Conservation (phyloP, 2,888 invertebrate species). For the Agrotis segetum region DNA sequence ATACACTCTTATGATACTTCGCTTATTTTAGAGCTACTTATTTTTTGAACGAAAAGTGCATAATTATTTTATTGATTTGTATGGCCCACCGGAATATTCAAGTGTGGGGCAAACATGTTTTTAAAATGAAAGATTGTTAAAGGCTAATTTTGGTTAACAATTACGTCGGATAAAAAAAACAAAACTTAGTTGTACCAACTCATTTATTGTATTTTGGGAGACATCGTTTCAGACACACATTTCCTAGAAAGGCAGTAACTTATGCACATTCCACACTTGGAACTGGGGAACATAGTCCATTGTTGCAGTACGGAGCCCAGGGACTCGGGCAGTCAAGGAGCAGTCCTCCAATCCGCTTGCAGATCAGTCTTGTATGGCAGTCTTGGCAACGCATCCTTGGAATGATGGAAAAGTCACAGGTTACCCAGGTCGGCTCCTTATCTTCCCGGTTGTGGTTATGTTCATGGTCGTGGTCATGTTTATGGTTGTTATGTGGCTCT, state of each 20-base stretch:
- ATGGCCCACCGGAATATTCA: no score
- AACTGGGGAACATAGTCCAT: conserved; percentile 38
- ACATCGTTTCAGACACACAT: background rate
- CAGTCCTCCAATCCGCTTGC: conserved; percentile 47
- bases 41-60: background rate
- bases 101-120: no score
- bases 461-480: background rate
- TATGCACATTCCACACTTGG: conserved; percentile 40
- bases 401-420: conserved; percentile 23
- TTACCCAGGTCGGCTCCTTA: conserved; percentile 13
- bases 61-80: background rate
- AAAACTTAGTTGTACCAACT: background rate
- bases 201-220: conserved; percentile 17
- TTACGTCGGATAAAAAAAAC: background rate
- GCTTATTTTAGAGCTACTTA: background rate
- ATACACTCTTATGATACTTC: background rate
- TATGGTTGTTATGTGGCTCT: background rate
- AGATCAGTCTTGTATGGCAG: conserved; percentile 42
- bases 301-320: conserved; percentile 44
- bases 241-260: background rate
- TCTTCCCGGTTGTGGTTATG: background rate
- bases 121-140: no score
- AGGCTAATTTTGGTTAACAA: no score
- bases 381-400: conserved; percentile 47
- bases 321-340: conserved; percentile 26